A percentile compares a stretch with the other conserved stretches of the same genome.
Conservation (phyloP, 2,113 vertebrate species). For the Urocitellus parryii region DNA sequence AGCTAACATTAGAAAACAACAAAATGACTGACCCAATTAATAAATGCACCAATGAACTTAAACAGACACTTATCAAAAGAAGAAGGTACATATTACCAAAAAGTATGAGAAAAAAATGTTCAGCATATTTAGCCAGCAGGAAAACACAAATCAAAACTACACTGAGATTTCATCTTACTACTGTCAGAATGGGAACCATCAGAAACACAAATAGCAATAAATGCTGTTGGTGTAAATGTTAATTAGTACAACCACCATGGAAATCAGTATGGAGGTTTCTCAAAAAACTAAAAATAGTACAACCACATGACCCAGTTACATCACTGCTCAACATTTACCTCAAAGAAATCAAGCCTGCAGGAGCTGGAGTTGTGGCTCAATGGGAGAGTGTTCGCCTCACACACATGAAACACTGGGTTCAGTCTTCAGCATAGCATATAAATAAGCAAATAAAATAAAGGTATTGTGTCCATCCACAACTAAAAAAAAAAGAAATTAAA, state of each 20-base stretch:
- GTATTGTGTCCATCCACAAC: no score
- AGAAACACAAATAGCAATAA: background rate
- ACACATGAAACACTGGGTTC: no score
- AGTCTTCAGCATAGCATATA: no score
- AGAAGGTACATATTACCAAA: background rate
- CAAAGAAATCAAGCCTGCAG: background rate
- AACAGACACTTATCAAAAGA: background rate
- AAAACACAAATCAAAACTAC: background rate
- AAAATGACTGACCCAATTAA: background rate
- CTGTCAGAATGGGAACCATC: background rate
- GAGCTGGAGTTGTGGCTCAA: no score
- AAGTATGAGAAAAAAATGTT: background rate
- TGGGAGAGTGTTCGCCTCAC: no score
- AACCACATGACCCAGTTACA: background rate
- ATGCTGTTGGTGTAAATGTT: background rate
- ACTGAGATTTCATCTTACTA: background rate
- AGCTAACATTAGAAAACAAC: background rate
- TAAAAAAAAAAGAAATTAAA: no score
- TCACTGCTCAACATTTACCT: background rate
- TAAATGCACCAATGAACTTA: background rate
- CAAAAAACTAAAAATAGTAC: background rate
- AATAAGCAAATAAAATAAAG: no score
- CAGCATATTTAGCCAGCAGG: background rate
- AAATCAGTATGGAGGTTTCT: background rate
- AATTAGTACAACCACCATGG: background rate